A percentile compares a stretch with the other conserved stretches of the same genome.
Evolutionary conservation across 2,797 vertebrate genomes (phyloP).

Genomic region (Gambusia yucatana): DNA sequence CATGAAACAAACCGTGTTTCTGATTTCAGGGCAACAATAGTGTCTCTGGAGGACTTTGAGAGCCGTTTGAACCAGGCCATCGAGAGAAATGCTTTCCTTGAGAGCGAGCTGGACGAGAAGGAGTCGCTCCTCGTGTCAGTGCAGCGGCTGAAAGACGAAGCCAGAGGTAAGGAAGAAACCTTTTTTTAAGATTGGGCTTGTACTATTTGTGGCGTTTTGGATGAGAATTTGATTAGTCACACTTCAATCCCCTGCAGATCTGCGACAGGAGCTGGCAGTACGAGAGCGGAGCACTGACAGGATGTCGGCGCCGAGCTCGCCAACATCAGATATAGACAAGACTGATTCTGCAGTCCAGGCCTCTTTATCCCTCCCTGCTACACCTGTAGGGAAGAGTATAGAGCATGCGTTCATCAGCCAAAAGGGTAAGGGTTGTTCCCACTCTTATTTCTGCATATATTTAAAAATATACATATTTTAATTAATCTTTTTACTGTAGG

Average conservation of each 20-base stretch:
- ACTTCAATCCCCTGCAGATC: slow-evolving; percentile 78
- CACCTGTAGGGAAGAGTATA: slow-evolving; percentile 89
- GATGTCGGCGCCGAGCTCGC: slow-evolving; percentile 95
- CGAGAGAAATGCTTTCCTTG: slow-evolving; percentile 97
- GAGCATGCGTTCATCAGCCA: slow-evolving; percentile 89
- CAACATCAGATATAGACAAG: slow-evolving; percentile 92
- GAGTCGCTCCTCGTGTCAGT: slow-evolving; percentile 96
- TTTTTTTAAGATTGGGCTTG: background rate
- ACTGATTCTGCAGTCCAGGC: slow-evolving; percentile 94
- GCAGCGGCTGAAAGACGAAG: slow-evolving; percentile 97
- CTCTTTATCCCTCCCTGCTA: slow-evolving; percentile 94
- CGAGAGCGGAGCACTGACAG: slow-evolving; percentile 92
- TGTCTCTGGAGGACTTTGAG: slow-evolving; percentile 98
- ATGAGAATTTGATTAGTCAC: slow-evolving; percentile 7
- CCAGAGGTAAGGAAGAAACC: slow-evolving; percentile 85
- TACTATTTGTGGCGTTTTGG: background rate
- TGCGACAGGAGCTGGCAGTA: slow-evolving; percentile 95
- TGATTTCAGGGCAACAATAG: slow-evolving; percentile 91
- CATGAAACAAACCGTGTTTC: background rate
- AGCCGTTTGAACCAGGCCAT: slow-evolving; percentile 97
- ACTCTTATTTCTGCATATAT: slow-evolving; percentile 1
- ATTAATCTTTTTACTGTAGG: slow-evolving; percentile 69
- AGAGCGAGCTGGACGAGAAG: slow-evolving; percentile 98
- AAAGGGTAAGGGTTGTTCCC: slow-evolving; percentile 83
- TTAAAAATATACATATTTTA: background rate